Conservation (phyloP, 2,797 vertebrate genomes). For the Bovichtus variegatus region DNA sequence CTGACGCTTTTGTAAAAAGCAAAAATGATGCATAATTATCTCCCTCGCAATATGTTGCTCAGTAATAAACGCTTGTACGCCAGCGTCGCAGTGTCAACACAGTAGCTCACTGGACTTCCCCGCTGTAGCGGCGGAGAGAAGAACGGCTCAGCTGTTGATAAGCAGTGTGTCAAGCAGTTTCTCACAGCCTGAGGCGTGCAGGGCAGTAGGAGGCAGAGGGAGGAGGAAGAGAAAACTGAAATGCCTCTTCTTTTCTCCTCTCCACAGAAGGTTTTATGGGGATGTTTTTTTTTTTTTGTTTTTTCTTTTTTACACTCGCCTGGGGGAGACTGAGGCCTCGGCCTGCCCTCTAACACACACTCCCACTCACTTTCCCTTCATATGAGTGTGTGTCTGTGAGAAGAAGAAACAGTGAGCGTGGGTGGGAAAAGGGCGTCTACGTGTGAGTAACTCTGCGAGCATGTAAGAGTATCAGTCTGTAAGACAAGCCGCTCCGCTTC, state of each 20-base stretch:
- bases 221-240: conserved; percentile 50
- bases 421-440: conserved; percentile 46
- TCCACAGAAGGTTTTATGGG: conserved; percentile 61
- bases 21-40: conserved; percentile 58
- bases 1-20: conserved; percentile 31
- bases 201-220: conserved; percentile 47
- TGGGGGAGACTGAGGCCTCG: conserved; percentile 59
- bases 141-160: conserved; percentile 61
- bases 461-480: conserved; percentile 39
- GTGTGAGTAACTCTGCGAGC: conserved; percentile 61
- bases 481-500: not conserved
- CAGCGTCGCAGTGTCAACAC: conserved; percentile 19
- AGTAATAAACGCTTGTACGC: conserved; percentile 32
- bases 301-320: conserved; percentile 51
- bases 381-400: conserved; percentile 22
- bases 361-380: conserved; percentile 69
- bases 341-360: conserved; percentile 68
- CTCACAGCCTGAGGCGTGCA: conserved; percentile 61
- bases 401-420: conserved; percentile 42
- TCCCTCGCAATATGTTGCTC: conserved; percentile 35
- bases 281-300: conserved; percentile 23
- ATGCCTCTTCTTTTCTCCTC: conserved; percentile 48
- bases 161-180: conserved; percentile 68
- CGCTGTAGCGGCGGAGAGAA: not conserved
- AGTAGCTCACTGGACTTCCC: conserved; percentile 30